phyloP scores from a whole-genome alignment of 2,797 vertebrate genomes.

The Chromobotia macracanthus region DNA sequence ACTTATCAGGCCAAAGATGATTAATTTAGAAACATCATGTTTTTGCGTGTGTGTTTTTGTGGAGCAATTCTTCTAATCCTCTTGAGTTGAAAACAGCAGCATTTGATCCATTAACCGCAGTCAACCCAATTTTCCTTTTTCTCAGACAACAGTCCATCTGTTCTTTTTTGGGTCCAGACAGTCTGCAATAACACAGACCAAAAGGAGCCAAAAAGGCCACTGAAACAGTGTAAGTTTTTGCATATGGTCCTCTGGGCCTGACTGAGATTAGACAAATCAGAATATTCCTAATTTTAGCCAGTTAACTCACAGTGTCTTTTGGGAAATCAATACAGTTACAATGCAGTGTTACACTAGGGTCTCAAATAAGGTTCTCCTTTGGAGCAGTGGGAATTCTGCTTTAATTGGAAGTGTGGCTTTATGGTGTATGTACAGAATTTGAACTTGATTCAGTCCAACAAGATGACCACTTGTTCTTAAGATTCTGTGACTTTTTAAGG shows the following conservation, averaged over 20 bases:
- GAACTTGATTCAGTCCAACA: neutral
- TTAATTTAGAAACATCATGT: conserved; percentile 8
- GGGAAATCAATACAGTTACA: conserved; percentile 43
- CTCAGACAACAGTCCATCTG: conserved; percentile 50
- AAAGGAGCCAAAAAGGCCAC: conserved; percentile 4
- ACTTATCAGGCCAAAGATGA: conserved; percentile 28
- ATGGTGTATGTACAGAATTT: neutral
- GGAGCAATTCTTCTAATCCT: conserved; percentile 20
- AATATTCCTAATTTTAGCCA: conserved; percentile 43
- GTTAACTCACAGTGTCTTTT: conserved; percentile 18
- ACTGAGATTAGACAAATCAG: conserved; percentile 40
- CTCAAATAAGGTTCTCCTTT: conserved; percentile 26
- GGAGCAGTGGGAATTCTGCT: conserved; percentile 1
- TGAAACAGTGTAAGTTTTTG: conserved; percentile 19
- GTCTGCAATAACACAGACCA: conserved; percentile 43
- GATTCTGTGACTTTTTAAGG: neutral
- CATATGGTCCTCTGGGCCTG: conserved; percentile 35
- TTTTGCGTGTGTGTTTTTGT: conserved; percentile 13
- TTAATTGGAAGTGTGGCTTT: conserved; percentile 1
- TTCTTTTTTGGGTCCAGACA: conserved; percentile 48
- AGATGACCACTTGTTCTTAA: neutral
- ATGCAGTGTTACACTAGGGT: conserved; percentile 1
- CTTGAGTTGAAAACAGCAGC: conserved; percentile 33
- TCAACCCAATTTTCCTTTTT: conserved; percentile 66
- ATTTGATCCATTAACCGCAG: conserved; percentile 56